A percentile compares a stretch with the other conserved stretches of the same genome.
Conservation (phyloP, 2,113 vertebrate genomes). For the Gymnocephalus cernua region DNA sequence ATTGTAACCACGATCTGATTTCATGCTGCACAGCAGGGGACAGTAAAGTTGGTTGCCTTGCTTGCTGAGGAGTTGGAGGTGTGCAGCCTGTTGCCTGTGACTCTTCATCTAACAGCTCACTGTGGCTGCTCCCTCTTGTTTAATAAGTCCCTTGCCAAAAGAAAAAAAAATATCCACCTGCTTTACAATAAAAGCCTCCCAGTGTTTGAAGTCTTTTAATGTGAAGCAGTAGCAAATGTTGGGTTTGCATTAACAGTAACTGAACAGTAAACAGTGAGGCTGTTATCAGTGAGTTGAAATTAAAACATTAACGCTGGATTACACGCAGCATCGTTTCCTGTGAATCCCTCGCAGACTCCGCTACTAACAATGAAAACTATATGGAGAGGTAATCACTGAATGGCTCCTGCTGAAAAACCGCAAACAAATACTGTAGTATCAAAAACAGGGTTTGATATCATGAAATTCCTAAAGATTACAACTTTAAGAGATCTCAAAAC, state of each 20-base stretch:
- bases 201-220: background rate
- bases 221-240: background rate
- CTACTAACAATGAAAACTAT: background rate
- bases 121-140: background rate
- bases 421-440: background rate
- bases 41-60: background rate
- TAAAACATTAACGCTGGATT: background rate
- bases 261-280: background rate
- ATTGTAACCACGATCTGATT: background rate
- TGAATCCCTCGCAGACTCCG: background rate
- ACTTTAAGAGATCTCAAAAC: background rate
- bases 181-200: background rate
- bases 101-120: background rate
- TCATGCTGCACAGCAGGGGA: background rate
- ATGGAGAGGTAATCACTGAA: too few relatives aligned
- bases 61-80: background rate
- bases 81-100: background rate
- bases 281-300: background rate
- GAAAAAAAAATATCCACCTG: background rate
- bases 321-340: background rate
- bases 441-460: background rate
- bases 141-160: background rate
- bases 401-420: background rate
- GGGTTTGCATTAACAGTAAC: background rate
- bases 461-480: slow-evolving; percentile 9